phyloP scores from a whole-genome alignment of 2,113 vertebrate species.

The Gulo gulo region DNA sequence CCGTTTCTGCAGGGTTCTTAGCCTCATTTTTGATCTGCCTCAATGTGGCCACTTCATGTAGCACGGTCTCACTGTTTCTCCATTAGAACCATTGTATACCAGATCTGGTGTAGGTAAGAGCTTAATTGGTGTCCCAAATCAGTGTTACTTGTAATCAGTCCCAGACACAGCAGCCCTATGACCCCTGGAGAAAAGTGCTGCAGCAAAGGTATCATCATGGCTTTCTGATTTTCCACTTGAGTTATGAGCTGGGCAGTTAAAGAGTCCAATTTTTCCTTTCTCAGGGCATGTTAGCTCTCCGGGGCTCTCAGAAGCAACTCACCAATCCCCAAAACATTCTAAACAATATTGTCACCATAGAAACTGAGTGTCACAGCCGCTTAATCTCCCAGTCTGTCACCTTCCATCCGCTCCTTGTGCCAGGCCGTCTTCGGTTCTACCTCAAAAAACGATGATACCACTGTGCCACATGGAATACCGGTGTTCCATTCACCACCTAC shows the following conservation, averaged over 20 bases:
- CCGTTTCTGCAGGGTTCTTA: not conserved
- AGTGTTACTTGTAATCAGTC: not conserved
- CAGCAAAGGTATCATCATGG: not conserved
- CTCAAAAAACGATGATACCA: not conserved
- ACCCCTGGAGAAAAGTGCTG: not conserved
- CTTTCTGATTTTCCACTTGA: slow-evolving; percentile 33
- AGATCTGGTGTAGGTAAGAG: not conserved
- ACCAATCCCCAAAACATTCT: not conserved
- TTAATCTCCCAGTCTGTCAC: not conserved
- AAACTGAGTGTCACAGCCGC: not conserved
- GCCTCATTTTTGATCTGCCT: not conserved
- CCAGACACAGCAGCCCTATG: not conserved
- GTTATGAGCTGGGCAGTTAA: not conserved
- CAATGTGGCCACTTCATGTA: not conserved
- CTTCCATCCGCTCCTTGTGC: not conserved
- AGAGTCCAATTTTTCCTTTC: not conserved
- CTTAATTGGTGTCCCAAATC: not conserved
- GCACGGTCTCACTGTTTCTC: not conserved
- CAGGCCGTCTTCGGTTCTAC: not conserved
- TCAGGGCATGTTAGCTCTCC: not conserved
- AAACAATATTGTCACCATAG: not conserved
- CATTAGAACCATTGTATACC: not conserved
- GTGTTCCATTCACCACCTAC: not conserved
- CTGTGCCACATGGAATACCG: not conserved
- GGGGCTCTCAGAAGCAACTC: not conserved